Evolutionary conservation across 2,113 vertebrate genomes (phyloP), one percentile per base, ranked within the genome.

Genomic region (Apodemus speciosus): DNA sequence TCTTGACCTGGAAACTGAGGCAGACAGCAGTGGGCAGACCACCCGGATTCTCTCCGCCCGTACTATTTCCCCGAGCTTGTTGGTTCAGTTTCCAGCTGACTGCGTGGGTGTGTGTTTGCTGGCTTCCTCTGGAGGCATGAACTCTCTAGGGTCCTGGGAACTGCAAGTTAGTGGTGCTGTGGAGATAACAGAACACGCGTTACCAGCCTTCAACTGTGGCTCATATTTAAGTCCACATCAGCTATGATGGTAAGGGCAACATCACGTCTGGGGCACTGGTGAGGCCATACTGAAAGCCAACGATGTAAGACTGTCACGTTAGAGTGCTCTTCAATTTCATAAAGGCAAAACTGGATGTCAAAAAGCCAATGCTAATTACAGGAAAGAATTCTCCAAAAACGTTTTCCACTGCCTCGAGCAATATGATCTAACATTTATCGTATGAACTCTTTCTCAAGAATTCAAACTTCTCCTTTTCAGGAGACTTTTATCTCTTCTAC

Each of bases 21-120:
- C 21, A 18, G 21, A 80, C 0, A 32, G 3, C 43, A 25, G 43
- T 0, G 13, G 21, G 15, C 8, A 0, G 21, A 38, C 3, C 51
- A 64, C 3, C n/a, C 7, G 6, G 20, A 21, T 62, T 5, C 53
- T 38, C 10, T 92, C 32, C n/a, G 43, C 2, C 3, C 27, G 18
- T 38, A 3, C 25, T 11, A 5, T 43, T 93, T 64, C 81, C 30
- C 81, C 30, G 35, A 96, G 64, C 35, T 80, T 75, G 15, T 14
- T 60, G 62, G 32, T 58, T 64, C n/a, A 38, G 5, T n/a, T 18
- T 56, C 27, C 38, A 43, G 1, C 68, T 62, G 43, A 15, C 15
- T 72, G 66, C 13, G 13, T 16, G 35, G 64, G 62, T 40, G 2
- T 43, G 71, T 15, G 13, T 35, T 35, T 43, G 14, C 25, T 35